Conservation (phyloP, 2,797 vertebrate species). For the Eospalax fontanierii region DNA sequence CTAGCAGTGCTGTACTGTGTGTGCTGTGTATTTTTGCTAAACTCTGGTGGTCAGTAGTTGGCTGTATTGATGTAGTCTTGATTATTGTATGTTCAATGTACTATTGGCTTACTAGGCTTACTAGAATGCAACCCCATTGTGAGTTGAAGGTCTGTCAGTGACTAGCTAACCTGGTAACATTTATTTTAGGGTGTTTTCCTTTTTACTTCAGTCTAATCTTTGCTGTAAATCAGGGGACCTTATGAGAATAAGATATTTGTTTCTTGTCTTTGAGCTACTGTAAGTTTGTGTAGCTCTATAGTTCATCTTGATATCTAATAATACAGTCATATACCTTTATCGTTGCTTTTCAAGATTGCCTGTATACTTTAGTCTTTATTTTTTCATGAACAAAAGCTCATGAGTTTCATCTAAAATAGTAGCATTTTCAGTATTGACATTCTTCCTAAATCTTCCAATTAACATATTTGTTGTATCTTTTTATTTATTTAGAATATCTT, state of each 20-base stretch:
- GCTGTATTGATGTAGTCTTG: no score
- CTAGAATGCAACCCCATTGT: neutral
- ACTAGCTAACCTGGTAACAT: neutral
- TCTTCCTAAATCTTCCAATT: neutral
- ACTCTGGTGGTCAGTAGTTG: no score
- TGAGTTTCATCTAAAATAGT: neutral
- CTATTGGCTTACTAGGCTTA: neutral
- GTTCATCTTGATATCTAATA: neutral
- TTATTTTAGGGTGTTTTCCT: neutral
- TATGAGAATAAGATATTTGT: neutral
- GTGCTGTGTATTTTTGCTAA: neutral
- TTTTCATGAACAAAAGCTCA: neutral
- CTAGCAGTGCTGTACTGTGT: neutral
- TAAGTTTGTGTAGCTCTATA: neutral
- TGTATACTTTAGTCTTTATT: neutral
- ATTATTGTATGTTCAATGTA: neutral
- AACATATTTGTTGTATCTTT: neutral
- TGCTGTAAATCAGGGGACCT: neutral
- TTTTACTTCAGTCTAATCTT: neutral
- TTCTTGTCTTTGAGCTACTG: neutral
- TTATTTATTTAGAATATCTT: neutral
- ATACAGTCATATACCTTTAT: neutral
- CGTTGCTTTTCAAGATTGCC: neutral
- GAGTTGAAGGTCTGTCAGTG: neutral
- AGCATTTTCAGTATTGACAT: neutral